Evolutionary conservation across 2,797 vertebrate species (phyloP).

Genomic region (Pygocentrus nattereri): DNA sequence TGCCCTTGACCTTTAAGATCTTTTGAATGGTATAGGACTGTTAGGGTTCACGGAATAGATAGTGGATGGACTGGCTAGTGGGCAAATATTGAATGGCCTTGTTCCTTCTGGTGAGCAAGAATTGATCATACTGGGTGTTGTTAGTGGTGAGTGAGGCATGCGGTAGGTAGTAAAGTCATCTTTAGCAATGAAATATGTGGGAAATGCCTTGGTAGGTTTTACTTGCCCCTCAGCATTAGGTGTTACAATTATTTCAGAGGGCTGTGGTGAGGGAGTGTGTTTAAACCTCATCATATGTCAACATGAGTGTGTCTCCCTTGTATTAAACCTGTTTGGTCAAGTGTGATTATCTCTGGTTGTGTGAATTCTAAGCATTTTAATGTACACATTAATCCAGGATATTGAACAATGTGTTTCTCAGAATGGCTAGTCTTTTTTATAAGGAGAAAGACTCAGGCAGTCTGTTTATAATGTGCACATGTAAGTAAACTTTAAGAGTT

Average conservation of each 20-base stretch:
- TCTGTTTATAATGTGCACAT: neutral
- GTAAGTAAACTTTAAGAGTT: neutral
- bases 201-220: too few relatives aligned
- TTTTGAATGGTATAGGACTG: neutral
- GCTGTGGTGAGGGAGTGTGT: neutral
- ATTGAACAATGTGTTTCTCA: neutral
- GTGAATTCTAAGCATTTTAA: too few relatives aligned
- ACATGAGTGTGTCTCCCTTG: neutral
- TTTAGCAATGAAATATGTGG: neutral
- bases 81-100: too few relatives aligned
- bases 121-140: neutral
- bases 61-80: neutral
- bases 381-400: neutral
- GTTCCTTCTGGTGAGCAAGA: too few relatives aligned
- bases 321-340: too few relatives aligned
- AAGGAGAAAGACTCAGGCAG: neutral
- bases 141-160: neutral
- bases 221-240: neutral
- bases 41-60: neutral
- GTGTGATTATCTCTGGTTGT: too few relatives aligned
- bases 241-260: neutral
- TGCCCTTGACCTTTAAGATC: neutral
- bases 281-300: neutral
- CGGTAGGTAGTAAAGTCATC: neutral
- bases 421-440: neutral